A percentile compares a stretch with the other conserved stretches of the same genome.
Conservation (phyloP, 2,797 vertebrate genomes). For the Tokudaia muenninki region DNA sequence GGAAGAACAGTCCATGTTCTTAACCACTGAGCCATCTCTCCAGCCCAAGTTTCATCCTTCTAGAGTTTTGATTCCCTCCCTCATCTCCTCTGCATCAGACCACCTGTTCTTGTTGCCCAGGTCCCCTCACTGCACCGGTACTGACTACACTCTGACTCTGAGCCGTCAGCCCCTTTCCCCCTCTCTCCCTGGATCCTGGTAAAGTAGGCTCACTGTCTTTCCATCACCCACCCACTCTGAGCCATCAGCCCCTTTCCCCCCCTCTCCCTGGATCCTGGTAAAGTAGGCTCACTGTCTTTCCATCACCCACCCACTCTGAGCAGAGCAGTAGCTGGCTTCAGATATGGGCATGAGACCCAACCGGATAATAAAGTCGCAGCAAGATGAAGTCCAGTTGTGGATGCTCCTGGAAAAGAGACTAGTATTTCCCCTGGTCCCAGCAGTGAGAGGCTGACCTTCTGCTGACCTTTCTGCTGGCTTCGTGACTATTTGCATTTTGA, state of each 20-base stretch:
- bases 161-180: not conserved
- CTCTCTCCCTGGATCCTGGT: not conserved
- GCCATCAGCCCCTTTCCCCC: not conserved
- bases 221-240: not conserved
- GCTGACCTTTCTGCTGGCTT: not conserved
- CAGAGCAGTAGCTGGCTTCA: conserved; percentile 9
- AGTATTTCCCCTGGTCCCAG: not conserved
- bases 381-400: not conserved
- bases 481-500: not conserved
- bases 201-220: not conserved
- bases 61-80: not conserved
- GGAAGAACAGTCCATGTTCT: too few relatives aligned
- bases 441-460: not conserved
- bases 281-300: not conserved
- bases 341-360: not conserved
- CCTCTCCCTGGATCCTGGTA: not conserved
- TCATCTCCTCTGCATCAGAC: not conserved
- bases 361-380: not conserved
- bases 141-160: too few relatives aligned
- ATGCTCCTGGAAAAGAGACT: not conserved
- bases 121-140: not conserved
- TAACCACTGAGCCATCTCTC: too few relatives aligned
- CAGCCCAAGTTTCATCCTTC: not conserved
- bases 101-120: not conserved
- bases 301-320: not conserved